A percentile compares a stretch with the other conserved stretches of the same genome.
phyloP scores from a whole-genome alignment of 2,888 invertebrate genomes.

The Bruchidius siliquastri region DNA sequence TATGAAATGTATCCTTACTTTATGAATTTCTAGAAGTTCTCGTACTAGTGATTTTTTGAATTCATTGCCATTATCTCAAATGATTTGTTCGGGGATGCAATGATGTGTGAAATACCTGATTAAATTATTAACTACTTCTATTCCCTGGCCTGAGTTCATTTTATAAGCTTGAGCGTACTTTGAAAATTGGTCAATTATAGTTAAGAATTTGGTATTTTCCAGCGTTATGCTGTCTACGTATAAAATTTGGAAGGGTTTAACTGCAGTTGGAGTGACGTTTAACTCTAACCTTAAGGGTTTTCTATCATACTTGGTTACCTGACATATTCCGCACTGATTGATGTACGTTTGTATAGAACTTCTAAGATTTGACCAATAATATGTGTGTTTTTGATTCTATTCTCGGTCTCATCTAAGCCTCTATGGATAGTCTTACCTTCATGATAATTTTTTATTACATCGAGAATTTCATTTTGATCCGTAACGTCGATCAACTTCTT shows the following conservation, averaged over 20 bases:
- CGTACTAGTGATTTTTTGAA: constrained; percentile 19
- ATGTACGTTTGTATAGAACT: constrained; percentile 19
- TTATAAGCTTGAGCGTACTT: constrained; percentile 21
- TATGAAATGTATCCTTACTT: constrained; percentile 21
- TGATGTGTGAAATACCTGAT: constrained; percentile 19
- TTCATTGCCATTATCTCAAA: constrained; percentile 22
- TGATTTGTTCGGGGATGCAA: constrained; percentile 18
- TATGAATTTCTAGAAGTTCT: constrained; percentile 15
- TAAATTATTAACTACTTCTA: constrained; percentile 18
- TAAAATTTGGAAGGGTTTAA: constrained; percentile 14
- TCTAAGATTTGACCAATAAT: constrained; percentile 19
- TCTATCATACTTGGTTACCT: constrained; percentile 18
- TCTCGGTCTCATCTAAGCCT: not conserved
- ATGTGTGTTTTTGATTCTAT: constrained; percentile 14
- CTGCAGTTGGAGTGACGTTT: constrained; percentile 15
- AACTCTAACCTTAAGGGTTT: constrained; percentile 13
- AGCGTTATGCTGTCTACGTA: constrained; percentile 13
- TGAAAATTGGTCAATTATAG: constrained; percentile 23
- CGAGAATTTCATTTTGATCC: not conserved
- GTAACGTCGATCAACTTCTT: not conserved
- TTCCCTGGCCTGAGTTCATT: not conserved
- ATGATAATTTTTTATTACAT: not conserved
- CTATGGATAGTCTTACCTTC: too few species aligned
- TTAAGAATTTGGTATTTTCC: constrained; percentile 16
- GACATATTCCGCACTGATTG: constrained; percentile 17